phyloP scores from a whole-genome alignment of 2,797 vertebrate species.

The Vipera latastei region DNA sequence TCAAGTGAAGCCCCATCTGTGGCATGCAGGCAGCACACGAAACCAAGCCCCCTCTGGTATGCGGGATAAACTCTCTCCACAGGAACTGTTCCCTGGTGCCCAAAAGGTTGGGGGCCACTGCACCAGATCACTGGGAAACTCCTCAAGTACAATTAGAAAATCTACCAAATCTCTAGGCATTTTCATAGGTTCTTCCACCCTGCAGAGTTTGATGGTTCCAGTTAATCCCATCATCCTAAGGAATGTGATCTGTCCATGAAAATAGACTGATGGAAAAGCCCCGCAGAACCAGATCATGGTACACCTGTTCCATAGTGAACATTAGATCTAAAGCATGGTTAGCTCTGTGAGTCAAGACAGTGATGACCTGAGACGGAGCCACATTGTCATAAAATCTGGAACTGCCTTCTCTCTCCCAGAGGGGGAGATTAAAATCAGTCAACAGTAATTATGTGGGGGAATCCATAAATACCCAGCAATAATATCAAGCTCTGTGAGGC shows the following conservation, averaged over 20 bases:
- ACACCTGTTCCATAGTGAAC: not conserved
- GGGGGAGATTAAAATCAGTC: not conserved
- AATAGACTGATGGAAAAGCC: not conserved
- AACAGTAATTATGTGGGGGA: not conserved
- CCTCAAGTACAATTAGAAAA: not conserved
- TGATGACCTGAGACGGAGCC: not conserved
- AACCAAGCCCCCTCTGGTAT: too few relatives aligned
- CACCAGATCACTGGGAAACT: not conserved
- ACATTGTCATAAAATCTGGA: not conserved
- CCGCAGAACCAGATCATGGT: not conserved
- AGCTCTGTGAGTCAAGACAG: not conserved
- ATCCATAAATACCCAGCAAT: not conserved
- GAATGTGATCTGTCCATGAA: not conserved
- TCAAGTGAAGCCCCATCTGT: too few relatives aligned
- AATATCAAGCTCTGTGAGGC: not conserved
- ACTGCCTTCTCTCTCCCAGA: not conserved
- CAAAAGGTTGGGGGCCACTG: too few relatives aligned
- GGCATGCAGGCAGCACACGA: too few relatives aligned
- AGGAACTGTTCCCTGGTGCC: too few relatives aligned
- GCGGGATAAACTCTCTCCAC: too few relatives aligned
- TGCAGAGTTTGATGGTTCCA: not conserved
- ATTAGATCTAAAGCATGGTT: not conserved
- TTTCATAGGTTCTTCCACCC: not conserved
- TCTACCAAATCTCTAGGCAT: not conserved
- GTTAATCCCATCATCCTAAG: not conserved